Conservation (phyloP, 1,140 invertebrate species). For the Neuroterus valhalla region DNA sequence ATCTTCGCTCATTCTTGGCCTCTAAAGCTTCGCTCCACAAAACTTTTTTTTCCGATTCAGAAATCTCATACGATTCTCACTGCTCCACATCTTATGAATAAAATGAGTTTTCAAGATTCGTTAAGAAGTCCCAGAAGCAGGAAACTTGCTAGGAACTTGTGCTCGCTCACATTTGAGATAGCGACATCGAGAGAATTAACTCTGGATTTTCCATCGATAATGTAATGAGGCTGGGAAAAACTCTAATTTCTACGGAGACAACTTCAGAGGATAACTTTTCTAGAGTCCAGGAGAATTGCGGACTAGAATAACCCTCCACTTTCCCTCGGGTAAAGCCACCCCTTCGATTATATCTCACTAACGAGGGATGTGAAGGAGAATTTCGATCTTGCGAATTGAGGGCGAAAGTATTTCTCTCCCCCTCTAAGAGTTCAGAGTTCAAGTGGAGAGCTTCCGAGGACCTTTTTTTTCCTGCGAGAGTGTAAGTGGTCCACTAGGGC, state of each 20-base stretch:
- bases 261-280: not conserved
- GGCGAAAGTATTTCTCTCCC: not conserved
- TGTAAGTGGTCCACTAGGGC: not conserved
- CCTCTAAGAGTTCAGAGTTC: too few relatives aligned
- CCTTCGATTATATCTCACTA: slow-evolving; percentile 3
- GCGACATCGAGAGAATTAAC: slow-evolving; percentile 12
- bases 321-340: not conserved
- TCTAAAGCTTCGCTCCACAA: not conserved
- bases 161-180: slow-evolving; percentile 22
- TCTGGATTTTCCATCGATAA: slow-evolving; percentile 24
- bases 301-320: not conserved
- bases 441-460: not conserved
- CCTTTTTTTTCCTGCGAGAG: not conserved
- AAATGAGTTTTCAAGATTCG: slow-evolving; percentile 30
- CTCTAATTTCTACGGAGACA: not conserved
- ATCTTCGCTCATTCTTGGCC: not conserved
- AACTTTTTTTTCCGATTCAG: not conserved
- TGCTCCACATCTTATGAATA: slow-evolving; percentile 10
- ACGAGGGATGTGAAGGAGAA: not conserved
- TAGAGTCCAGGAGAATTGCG: not conserved
- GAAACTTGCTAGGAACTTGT: slow-evolving; percentile 3
- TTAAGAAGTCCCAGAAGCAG: slow-evolving; percentile 12
- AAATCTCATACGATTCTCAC: slow-evolving; percentile 24
- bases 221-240: slow-evolving; percentile 10
- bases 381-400: not conserved